Base-by-base conservation (phyloP, 2,797 vertebrate genomes). In the Neosalanx taihuensis region DNA sequence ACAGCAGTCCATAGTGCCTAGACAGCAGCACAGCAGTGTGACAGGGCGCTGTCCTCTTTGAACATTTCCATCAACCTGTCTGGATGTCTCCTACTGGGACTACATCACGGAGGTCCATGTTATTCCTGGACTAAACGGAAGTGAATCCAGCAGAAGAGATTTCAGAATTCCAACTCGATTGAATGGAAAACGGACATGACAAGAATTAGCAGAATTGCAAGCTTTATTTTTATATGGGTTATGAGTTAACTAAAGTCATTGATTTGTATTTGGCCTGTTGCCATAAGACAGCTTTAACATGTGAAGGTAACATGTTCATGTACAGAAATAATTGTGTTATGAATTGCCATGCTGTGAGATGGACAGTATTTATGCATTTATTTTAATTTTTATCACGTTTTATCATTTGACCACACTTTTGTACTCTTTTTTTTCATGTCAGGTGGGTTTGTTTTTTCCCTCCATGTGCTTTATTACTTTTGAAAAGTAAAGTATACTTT, bases 201-300 rank as follows among this genome's bases (percentile, higher is more conserved):
- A 56, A 71, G 51, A 67, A 31, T 10, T 68, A 17, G 35, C 51
- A 6, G 31, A 79, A 56, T 67, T 73, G 30, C 56, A 68, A 74
- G 66, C 72, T 75, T 79, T 80, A 77, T 83, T 83, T 82, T 74
- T 83, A 64, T 72, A 71, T 46, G 12, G 10, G 59, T 73, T 70
- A 68, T 64, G 26, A 71, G 30, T 23, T 61, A 33, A 49, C 37
- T 67, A 23, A 66, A 77, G 37, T 37, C 33, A 41, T 12, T 69
- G 1, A 26, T 59, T 37, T 37, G 29, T 57, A 31, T 51, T 31
- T 68, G 51, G 26, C 29, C 46, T 30, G 15, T 5, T 41, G 33
- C 15, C 30, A 56, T 56, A 17, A 56, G 4, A 56, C 18, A 17
- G 15, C 15, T 10, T 56, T 56, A 56, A 31, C 5, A 62, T 62